Evolutionary conservation across 1,140 invertebrate genomes (phyloP).

Genomic region (Orchestia grillus): DNA sequence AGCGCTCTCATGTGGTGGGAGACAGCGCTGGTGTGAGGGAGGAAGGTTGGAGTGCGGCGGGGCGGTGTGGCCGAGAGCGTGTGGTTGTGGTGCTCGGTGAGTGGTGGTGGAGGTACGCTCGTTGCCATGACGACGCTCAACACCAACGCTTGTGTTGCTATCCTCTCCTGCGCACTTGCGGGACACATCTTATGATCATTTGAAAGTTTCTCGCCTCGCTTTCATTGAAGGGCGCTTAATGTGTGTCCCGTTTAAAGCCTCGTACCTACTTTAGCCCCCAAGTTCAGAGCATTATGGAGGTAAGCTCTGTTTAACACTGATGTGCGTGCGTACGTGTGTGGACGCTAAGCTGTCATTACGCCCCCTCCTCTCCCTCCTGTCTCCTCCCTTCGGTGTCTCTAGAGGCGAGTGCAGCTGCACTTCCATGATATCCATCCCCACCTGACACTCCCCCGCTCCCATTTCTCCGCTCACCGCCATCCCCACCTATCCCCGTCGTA

Average conservation of each 20-base stretch:
- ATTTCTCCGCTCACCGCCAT: background rate
- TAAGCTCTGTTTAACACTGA: background rate
- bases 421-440: conserved; percentile 37
- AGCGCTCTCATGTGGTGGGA: background rate
- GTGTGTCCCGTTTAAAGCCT: background rate
- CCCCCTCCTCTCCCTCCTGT: background rate
- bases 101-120: background rate
- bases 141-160: background rate
- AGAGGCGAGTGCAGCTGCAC: conserved; percentile 51
- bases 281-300: background rate
- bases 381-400: background rate
- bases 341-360: background rate
- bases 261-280: background rate
- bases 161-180: background rate
- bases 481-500: background rate
- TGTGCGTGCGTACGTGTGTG: conserved; percentile 25
- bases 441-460: background rate
- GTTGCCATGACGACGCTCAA: background rate
- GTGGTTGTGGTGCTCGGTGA: too few species aligned
- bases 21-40: too few species aligned
- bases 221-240: background rate
- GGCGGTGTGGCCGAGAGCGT: background rate
- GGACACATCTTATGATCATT: background rate
- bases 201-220: background rate
- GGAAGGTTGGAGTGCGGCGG: background rate